Evolutionary conservation across 2,113 vertebrate genomes (phyloP), one percentile per base, ranked within the genome.

Genomic region (Grammomys surdaster): DNA sequence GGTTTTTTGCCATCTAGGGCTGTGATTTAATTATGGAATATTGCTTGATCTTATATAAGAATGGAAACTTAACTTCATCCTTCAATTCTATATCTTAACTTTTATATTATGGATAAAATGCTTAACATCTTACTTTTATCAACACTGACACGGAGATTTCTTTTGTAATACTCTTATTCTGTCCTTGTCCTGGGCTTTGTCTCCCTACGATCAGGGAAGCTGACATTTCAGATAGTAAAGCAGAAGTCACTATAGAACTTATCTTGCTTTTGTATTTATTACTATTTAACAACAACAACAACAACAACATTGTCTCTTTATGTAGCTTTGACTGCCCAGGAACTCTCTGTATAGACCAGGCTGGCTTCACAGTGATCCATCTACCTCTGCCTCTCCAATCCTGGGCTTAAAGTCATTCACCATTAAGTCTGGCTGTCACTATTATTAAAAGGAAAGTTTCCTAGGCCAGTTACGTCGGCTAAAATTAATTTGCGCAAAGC

Each of bases 201-300:
- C 7, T 46, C n/a, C 14, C 46, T 60, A 28, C 28, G 70, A 6
- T 33, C 19, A n/a, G 22, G 81, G n/a, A 90, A 17, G 7, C 33
- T 92, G 60, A 43, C 31, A 82, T 92, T 96, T 94, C 69, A 72
- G 17, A 54, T 46, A 69, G 22, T 85, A 48, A 88, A 69, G n/a
- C 12, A n/a, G 12, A 92, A 10, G 85, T 92, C 54, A 4, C 48
- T 7, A 5, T 43, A 46, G 65, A 33, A 46, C 46, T 12, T 75
- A 28, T 16, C 22, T 84, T 58, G 3, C n/a, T 63, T 82, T 63
- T 63, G 24, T 43, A 43, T 63, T 84, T 43, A 60, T 43, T 63
- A 63, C 33, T 22, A 75, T 43, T 43, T 43, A 75, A 75, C 3
- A 10, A 22, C 69, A n/a, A n/a, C 17, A n/a, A 7, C 70, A 19